These are phyloP conservation scores for Dasyornis broadbenti DNA, from an alignment of 2,113 vertebrate genomes.

Conservation along the genomic window DNA sequence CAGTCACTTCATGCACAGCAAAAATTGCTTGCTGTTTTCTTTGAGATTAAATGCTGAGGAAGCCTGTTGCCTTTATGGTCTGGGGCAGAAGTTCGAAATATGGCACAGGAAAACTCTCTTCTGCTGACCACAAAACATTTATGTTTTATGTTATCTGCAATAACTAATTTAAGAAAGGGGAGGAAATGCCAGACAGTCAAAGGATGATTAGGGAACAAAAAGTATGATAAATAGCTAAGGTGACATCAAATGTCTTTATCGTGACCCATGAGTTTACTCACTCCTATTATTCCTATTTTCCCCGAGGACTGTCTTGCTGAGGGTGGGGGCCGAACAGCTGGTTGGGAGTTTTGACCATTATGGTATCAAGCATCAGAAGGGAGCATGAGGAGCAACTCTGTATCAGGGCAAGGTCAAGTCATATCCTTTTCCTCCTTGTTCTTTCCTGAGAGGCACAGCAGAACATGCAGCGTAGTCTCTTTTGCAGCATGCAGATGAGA, in stretches of 20 bases:
- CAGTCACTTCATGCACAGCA: not conserved
- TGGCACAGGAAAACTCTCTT: not conserved
- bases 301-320: rapidly evolving
- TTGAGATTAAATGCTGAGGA: not conserved
- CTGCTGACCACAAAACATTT: not conserved
- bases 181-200: not conserved
- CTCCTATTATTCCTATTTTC: not conserved
- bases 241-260: not conserved
- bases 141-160: not conserved
- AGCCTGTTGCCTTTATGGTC: not conserved
- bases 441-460: not conserved
- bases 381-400: not conserved
- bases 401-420: not conserved
- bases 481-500: not conserved
- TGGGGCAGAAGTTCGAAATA: not conserved
- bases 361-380: not conserved
- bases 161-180: not conserved
- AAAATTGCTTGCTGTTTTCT: not conserved
- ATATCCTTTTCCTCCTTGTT: not conserved
- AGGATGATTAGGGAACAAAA: not conserved
- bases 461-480: not conserved
- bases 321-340: not conserved
- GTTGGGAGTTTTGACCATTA: not conserved
- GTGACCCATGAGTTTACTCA: not conserved
- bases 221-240: not conserved